These are phyloP conservation scores for Goniozus legneri DNA, from an alignment of 1,140 invertebrate species.

Conservation along the genomic window DNA sequence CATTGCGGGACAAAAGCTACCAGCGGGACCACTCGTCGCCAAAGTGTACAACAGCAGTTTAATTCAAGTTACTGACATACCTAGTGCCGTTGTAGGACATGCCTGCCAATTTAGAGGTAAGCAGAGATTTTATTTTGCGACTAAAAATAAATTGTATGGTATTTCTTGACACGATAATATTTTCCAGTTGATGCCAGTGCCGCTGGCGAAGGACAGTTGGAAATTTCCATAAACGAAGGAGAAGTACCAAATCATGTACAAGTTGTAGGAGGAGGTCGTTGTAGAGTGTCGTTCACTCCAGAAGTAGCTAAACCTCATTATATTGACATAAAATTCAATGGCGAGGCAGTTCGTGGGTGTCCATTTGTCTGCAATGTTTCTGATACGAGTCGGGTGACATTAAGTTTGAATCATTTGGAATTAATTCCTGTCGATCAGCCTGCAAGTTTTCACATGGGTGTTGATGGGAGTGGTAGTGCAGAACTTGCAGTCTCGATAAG, in stretches of 20 bases:
- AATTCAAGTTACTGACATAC: constrained; percentile 89
- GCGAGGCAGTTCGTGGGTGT: constrained; percentile 88
- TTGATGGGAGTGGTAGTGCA: constrained; percentile 80
- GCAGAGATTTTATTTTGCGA: constrained; percentile 14
- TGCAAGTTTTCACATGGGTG: constrained; percentile 84
- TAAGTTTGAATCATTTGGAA: constrained; percentile 78
- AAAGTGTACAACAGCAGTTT: constrained; percentile 91
- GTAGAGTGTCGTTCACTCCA: constrained; percentile 93
- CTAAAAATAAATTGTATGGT: too few relatives aligned
- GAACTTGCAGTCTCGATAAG: constrained; percentile 85
- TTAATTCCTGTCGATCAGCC: constrained; percentile 83
- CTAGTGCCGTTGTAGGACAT: constrained; percentile 86
- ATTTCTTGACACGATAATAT: background rate
- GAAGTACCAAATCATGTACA: constrained; percentile 97
- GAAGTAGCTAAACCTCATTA: constrained; percentile 86
- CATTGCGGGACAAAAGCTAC: constrained; percentile 81
- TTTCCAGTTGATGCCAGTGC: constrained; percentile 88
- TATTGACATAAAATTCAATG: constrained; percentile 98
- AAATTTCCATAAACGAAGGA: constrained; percentile 97
- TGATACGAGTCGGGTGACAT: constrained; percentile 74
- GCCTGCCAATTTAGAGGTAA: constrained; percentile 89
- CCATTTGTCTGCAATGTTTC: constrained; percentile 83
- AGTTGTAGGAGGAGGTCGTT: constrained; percentile 89
- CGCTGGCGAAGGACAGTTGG: constrained; percentile 93
- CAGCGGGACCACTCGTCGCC: constrained; percentile 80